Evolutionary conservation across 92 coral and sea anemone genomes (phyloP).

Genomic region (Epizoanthus rinbou): DNA sequence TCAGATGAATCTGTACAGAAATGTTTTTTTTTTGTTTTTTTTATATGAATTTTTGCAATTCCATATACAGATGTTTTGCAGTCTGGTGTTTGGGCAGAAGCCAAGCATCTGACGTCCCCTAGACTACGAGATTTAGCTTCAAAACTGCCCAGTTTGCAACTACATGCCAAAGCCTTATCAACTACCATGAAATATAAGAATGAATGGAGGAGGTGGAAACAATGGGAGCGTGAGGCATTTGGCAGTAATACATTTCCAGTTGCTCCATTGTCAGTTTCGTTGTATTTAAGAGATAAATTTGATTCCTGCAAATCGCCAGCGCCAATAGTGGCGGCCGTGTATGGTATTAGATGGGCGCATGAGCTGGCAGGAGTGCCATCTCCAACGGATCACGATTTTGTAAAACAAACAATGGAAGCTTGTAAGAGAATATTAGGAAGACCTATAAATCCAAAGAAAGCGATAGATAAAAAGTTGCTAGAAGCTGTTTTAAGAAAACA

Average conservation of each 20-base stretch:
- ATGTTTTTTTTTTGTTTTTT: neutral
- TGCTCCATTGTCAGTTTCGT: slow-evolving; percentile 27
- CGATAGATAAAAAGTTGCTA: slow-evolving; percentile 25
- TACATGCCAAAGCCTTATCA: slow-evolving; percentile 47
- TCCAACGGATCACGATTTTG: slow-evolving; percentile 55
- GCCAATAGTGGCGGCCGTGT: slow-evolving; percentile 52
- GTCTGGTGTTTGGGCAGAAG: slow-evolving; percentile 31
- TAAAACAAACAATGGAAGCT: slow-evolving; percentile 63
- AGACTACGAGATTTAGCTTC: slow-evolving; percentile 37
- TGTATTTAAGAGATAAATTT: slow-evolving; percentile 46
- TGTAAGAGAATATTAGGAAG: slow-evolving; percentile 52
- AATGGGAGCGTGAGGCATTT: slow-evolving; percentile 47
- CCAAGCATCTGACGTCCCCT: slow-evolving; percentile 4
- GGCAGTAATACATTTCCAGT: slow-evolving; percentile 48
- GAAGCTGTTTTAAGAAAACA: slow-evolving; percentile 6
- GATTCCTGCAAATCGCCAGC: slow-evolving; percentile 46
- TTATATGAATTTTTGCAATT: neutral
- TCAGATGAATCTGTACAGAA: neutral
- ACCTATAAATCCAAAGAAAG: slow-evolving; percentile 15
- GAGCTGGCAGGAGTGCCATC: slow-evolving; percentile 56
- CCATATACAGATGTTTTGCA: slow-evolving; percentile 17
- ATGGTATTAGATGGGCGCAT: slow-evolving; percentile 61
- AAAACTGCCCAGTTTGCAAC: slow-evolving; percentile 47
- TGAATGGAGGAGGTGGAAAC: slow-evolving; percentile 63
- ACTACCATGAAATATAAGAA: slow-evolving; percentile 58